These are phyloP conservation scores for Musca domestica DNA, from an alignment of 1,140 invertebrate genomes.

Conservation along the genomic window DNA sequence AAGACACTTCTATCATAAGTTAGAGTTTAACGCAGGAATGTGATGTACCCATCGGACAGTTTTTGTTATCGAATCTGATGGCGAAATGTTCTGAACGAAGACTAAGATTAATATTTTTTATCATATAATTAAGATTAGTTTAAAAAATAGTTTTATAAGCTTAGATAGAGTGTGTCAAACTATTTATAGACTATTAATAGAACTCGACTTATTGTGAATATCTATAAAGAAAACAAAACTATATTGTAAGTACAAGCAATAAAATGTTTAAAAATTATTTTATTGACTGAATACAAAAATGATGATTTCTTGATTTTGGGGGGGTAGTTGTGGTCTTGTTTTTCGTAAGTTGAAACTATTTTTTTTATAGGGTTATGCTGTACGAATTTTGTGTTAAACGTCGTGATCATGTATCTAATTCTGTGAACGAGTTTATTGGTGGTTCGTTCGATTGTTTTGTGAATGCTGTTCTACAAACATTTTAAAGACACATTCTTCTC, in stretches of 20 bases:
- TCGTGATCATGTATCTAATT: no score
- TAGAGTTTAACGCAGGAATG: no score
- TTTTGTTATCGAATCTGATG: not conserved
- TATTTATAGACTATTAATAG: not conserved
- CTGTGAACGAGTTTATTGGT: no score
- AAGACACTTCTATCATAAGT: not conserved
- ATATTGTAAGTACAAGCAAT: no score
- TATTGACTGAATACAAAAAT: constrained; percentile 10
- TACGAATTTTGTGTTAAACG: no score
- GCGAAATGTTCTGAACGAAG: not conserved
- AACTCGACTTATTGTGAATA: constrained; percentile 3
- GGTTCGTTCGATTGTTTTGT: no score
- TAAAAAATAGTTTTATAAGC: constrained; percentile 4
- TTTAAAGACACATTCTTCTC: no score
- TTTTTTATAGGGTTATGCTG: no score
- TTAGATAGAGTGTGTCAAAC: constrained; percentile 7
- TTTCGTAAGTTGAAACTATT: no score
- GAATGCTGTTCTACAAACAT: no score
- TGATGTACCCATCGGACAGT: not conserved
- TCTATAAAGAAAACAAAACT: not conserved
- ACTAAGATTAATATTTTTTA: constrained; percentile 10
- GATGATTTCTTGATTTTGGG: no score
- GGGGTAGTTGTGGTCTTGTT: no score
- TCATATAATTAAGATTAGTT: constrained; percentile 11
- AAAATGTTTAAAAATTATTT: not conserved